These are phyloP conservation scores for Falco berigora DNA, from an alignment of 2,797 vertebrate species.

Conservation along the genomic window DNA sequence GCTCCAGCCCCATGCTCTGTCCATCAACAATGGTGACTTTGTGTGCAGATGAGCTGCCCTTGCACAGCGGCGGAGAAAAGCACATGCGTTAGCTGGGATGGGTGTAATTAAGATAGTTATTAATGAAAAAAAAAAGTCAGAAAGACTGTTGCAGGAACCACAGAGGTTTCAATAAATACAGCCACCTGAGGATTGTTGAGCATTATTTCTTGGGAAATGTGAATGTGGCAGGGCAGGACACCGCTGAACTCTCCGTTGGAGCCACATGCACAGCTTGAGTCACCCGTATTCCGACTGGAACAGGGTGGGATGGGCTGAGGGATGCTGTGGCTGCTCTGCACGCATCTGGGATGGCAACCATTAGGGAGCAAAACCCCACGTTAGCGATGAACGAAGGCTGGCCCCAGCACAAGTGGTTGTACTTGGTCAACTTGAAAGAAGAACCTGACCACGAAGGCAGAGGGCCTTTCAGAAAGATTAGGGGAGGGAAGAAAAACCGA, in stretches of 20 bases:
- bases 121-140: neutral
- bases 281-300: neutral
- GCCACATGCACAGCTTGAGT: rapidly evolving
- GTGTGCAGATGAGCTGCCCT: slow-evolving; percentile 24
- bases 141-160: neutral
- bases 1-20: neutral
- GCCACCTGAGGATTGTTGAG: neutral
- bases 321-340: neutral
- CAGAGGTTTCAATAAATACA: neutral
- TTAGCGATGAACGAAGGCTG: neutral
- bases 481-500: neutral
- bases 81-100: neutral
- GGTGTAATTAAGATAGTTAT: neutral
- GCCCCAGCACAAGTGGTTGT: neutral
- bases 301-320: neutral
- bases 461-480: neutral
- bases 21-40: slow-evolving; percentile 41
- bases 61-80: neutral
- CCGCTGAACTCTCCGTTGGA: neutral
- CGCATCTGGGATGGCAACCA: neutral
- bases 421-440: neutral
- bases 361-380: neutral
- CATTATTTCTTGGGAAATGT: neutral
- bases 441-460: neutral
- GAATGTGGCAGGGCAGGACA: neutral